These are phyloP conservation scores for Bucco capensis DNA, from an alignment of 2,113 vertebrate genomes.

Conservation along the genomic window DNA sequence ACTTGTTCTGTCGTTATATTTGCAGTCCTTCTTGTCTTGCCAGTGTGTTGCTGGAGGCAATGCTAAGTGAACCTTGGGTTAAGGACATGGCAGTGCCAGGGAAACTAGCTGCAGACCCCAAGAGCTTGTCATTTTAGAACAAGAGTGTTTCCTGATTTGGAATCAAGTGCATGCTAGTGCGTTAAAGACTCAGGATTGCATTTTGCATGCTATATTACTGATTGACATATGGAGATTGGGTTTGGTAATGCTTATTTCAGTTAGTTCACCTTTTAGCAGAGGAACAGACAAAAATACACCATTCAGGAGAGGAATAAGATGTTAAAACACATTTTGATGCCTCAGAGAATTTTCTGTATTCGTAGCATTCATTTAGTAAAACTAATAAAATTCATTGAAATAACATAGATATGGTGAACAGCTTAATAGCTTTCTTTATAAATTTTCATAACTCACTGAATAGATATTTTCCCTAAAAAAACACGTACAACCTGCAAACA, in stretches of 20 bases:
- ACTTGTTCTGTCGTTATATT: neutral
- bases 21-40: neutral
- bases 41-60: neutral
- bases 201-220: neutral
- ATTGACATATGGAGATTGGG: neutral
- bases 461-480: neutral
- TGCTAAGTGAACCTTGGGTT: neutral
- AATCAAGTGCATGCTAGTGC: neutral
- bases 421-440: neutral
- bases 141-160: neutral
- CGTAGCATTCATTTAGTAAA: neutral
- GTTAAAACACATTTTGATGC: neutral
- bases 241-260: neutral
- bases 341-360: neutral
- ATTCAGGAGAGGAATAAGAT: neutral
- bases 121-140: neutral
- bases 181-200: rapidly evolving
- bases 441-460: neutral
- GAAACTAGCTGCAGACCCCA: neutral
- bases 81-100: neutral
- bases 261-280: neutral
- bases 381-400: neutral
- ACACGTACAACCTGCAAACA: rapidly evolving
- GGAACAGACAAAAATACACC: neutral
- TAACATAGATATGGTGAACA: neutral